phyloP scores from a whole-genome alignment of 2,888 invertebrate genomes.

The Andrena camellia region DNA sequence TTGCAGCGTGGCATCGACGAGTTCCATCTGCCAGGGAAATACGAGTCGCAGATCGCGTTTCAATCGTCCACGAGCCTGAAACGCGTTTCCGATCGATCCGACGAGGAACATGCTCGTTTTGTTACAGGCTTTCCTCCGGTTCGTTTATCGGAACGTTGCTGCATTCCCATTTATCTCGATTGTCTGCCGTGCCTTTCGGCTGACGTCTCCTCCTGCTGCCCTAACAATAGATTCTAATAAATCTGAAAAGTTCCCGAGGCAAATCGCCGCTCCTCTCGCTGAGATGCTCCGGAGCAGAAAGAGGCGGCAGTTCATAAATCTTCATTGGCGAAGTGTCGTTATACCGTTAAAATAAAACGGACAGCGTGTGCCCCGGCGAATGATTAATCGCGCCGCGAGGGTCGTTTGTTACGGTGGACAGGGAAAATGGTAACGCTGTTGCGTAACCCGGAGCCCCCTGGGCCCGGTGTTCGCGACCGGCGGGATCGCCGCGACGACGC shows the following conservation, averaged over 20 bases:
- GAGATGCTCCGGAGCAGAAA: background rate
- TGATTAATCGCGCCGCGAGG: conserved; percentile 42
- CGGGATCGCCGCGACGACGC: conserved; percentile 4
- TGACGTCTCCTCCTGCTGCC: too few relatives aligned
- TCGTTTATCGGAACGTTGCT: conserved; percentile 25
- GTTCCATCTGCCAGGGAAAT: background rate
- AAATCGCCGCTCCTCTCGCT: background rate
- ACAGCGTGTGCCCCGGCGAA: background rate
- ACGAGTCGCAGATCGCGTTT: background rate
- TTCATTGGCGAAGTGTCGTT: conserved; percentile 46
- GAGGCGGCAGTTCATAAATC: conserved; percentile 38
- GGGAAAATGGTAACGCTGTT: conserved; percentile 27
- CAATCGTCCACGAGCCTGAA: too few relatives aligned
- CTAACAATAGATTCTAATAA: background rate
- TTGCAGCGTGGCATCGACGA: background rate
- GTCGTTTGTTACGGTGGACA: conserved; percentile 17
- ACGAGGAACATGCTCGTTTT: background rate
- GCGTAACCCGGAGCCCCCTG: conserved; percentile 17
- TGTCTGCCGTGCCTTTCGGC: too few relatives aligned
- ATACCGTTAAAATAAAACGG: conserved; percentile 33
- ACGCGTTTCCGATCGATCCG: conserved; percentile 13
- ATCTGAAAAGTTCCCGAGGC: background rate
- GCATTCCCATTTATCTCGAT: conserved; percentile 32
- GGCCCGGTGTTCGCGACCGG: background rate
- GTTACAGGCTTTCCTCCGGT: background rate